Percentiles rank a stretch among this genome's conserved stretches.
These are phyloP conservation scores for Tenthredo distinguenda DNA, from an alignment of 2,888 invertebrate genomes.

Conservation along the genomic window DNA sequence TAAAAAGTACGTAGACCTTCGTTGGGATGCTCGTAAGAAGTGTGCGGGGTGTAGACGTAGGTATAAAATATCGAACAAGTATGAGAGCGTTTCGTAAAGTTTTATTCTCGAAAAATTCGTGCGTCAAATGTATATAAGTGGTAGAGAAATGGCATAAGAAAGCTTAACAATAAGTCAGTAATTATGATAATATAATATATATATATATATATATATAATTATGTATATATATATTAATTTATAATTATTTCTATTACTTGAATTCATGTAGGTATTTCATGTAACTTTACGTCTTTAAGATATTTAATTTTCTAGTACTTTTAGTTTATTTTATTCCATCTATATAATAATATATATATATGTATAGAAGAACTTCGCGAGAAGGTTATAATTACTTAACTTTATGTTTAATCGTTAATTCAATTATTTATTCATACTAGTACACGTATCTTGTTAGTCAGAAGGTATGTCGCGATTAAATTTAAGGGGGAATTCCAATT, in stretches of 20 bases:
- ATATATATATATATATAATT: constrained; percentile 4
- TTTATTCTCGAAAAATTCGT: constrained; percentile 75
- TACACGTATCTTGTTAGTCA: neutral
- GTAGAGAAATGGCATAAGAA: constrained; percentile 74
- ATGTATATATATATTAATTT: neutral
- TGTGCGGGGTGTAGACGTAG: neutral
- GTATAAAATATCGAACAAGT: constrained; percentile 57
- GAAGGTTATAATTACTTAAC: neutral
- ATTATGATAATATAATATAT: neutral
- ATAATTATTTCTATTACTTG: constrained; percentile 11
- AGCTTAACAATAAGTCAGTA: constrained; percentile 64
- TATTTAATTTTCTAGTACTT: constrained; percentile 42
- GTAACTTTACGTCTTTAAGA: neutral
- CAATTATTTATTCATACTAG: neutral
- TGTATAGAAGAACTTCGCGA: constrained; percentile 33
- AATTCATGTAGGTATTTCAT: neutral
- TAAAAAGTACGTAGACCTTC: neutral
- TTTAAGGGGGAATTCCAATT: neutral
- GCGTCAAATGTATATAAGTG: constrained; percentile 70
- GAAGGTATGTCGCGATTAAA: neutral
- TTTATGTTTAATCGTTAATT: constrained; percentile 8
- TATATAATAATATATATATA: constrained; percentile 2
- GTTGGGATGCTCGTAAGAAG: neutral
- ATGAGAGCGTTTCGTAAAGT: constrained; percentile 71
- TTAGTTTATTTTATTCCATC: constrained; percentile 31